A percentile compares a stretch with the other conserved stretches of the same genome.
phyloP scores from a whole-genome alignment of 2,888 invertebrate genomes.

The Acleris holmiana region DNA sequence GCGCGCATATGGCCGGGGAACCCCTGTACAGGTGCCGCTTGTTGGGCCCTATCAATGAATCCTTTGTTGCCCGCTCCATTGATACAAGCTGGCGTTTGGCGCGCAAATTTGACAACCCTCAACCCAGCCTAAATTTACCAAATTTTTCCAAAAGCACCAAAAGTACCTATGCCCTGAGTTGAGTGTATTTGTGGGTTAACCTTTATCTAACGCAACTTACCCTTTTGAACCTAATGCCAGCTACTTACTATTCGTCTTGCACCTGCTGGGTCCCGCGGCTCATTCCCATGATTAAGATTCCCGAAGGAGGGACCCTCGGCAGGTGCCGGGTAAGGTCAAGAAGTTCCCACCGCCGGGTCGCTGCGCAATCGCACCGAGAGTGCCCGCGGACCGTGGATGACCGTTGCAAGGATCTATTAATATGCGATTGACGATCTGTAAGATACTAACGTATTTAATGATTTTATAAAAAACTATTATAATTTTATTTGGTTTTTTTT shows the following conservation, averaged over 20 bases:
- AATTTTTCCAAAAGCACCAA: too few species aligned
- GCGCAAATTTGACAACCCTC: constrained; percentile 67
- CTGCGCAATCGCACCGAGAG: constrained; percentile 8
- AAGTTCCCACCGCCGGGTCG: constrained; percentile 73
- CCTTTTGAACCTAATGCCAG: background rate
- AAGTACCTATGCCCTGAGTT: too few species aligned
- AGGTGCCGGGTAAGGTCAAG: constrained; percentile 82
- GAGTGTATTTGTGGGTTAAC: too few species aligned
- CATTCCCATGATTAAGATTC: constrained; percentile 80
- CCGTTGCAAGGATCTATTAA: constrained; percentile 62
- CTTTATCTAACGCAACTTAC: background rate
- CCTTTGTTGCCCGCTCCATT: constrained; percentile 74
- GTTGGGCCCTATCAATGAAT: constrained; percentile 58
- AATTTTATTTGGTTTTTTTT: too few species aligned
- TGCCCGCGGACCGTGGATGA: constrained; percentile 64
- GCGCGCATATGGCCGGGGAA: constrained; percentile 77
- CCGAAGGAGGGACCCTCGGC: constrained; percentile 66
- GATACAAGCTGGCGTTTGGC: constrained; percentile 73
- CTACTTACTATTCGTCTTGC: constrained; percentile 15
- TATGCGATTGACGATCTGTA: constrained; percentile 29
- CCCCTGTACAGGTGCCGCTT: constrained; percentile 76
- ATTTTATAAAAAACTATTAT: too few species aligned
- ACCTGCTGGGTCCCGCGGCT: constrained; percentile 38
- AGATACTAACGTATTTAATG: too few species aligned
- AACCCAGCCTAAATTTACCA: background rate